phyloP scores from a whole-genome alignment of 2,113 vertebrate genomes.

The Takifugu flavidus region DNA sequence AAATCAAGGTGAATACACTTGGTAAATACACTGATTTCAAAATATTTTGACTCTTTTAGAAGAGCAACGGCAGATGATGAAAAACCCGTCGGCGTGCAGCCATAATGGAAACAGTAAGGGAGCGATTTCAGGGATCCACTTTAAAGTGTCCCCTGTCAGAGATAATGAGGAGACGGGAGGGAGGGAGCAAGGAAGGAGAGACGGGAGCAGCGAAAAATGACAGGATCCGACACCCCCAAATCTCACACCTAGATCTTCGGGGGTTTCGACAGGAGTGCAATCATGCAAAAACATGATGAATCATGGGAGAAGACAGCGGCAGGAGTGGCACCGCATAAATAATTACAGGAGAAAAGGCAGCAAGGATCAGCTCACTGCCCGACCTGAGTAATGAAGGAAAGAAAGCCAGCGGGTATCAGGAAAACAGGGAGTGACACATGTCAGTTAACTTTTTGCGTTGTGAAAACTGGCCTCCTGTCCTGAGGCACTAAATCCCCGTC shows the following conservation, averaged over 20 bases:
- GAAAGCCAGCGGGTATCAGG: background rate
- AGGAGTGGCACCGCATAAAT: background rate
- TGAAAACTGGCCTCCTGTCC: slow-evolving; percentile 16
- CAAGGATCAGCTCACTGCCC: background rate
- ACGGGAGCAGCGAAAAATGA: background rate
- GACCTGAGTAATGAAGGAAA: background rate
- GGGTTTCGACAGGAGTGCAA: too few species aligned
- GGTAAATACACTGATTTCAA: too few species aligned
- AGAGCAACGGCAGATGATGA: too few species aligned
- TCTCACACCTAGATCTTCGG: background rate
- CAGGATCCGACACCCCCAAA: background rate
- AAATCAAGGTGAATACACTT: slow-evolving; percentile 2
- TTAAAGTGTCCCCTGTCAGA: slow-evolving; percentile 11
- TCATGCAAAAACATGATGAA: background rate
- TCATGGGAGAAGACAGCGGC: background rate
- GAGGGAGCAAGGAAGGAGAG: background rate
- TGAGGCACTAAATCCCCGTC: slow-evolving; percentile 43
- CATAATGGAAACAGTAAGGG: background rate
- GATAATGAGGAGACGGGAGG: slow-evolving; percentile 15
- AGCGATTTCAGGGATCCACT: slow-evolving; percentile 1
- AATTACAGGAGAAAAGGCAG: background rate
- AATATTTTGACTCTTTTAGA: too few species aligned
- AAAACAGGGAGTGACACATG: slow-evolving; percentile 1
- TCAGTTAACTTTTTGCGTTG: too few species aligned
- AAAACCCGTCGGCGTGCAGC: too few species aligned